Conservation (phyloP, 2,797 vertebrate species). For the Oreonectes daqikongensis region DNA sequence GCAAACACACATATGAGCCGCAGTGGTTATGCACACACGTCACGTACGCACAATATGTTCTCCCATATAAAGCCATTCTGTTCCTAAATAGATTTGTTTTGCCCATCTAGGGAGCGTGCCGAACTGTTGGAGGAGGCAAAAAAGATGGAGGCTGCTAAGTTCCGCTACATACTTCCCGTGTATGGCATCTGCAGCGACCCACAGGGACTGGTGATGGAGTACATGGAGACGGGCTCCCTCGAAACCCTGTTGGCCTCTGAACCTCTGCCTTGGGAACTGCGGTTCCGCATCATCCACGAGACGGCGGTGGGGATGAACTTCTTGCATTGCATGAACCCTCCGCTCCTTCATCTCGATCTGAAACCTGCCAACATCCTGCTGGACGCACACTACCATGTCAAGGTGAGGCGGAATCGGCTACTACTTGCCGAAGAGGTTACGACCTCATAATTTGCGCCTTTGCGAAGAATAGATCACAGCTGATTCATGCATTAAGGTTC, state of each 20-base stretch:
- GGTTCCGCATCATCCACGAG: slow-evolving; percentile 95
- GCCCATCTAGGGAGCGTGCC: slow-evolving; percentile 82
- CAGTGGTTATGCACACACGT: no score
- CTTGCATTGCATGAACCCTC: slow-evolving; percentile 95
- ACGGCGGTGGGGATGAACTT: slow-evolving; percentile 98
- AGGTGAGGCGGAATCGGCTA: slow-evolving; percentile 71
- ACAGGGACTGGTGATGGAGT: slow-evolving; percentile 96
- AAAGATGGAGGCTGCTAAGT: slow-evolving; percentile 99
- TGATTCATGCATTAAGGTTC: neutral
- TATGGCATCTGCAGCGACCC: slow-evolving; percentile 95
- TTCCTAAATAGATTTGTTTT: slow-evolving; percentile 3
- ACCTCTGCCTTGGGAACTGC: slow-evolving; percentile 92
- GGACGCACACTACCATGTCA: slow-evolving; percentile 96
- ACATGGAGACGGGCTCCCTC: slow-evolving; percentile 96
- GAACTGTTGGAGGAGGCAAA: slow-evolving; percentile 94
- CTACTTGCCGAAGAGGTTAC: neutral
- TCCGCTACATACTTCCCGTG: slow-evolving; percentile 93
- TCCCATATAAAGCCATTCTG: neutral
- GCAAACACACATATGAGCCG: no score
- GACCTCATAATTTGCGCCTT: slow-evolving; percentile 9
- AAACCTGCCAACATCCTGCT: slow-evolving; percentile 98
- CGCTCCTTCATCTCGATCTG: slow-evolving; percentile 94
- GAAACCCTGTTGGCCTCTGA: slow-evolving; percentile 90
- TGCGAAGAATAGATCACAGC: neutral
- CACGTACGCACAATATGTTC: no score